phyloP scores from a whole-genome alignment of 2,888 invertebrate species.

The Lepas anatifera region DNA sequence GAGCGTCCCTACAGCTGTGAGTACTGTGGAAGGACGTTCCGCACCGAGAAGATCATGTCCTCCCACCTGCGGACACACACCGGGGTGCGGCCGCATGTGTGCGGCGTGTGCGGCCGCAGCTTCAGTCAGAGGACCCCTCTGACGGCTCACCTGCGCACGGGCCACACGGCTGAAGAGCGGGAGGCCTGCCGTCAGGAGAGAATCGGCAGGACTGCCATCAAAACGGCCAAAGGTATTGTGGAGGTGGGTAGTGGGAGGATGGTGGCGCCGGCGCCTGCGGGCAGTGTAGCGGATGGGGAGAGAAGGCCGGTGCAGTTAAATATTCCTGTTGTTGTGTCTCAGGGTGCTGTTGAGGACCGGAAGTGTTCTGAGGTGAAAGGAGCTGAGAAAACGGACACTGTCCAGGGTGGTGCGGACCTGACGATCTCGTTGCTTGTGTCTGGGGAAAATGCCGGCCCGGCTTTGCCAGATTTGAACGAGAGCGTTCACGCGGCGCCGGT shows the following conservation, averaged over 20 bases:
- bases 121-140: background rate
- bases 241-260: background rate
- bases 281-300: background rate
- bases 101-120: background rate
- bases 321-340: background rate
- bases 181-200: background rate
- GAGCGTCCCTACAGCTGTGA: constrained; percentile 1
- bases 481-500: too few relatives aligned
- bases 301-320: background rate
- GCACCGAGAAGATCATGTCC: background rate
- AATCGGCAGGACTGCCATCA: background rate
- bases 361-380: too few relatives aligned
- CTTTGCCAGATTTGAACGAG: too few relatives aligned
- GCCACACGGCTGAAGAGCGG: background rate
- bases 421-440: background rate
- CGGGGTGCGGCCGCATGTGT: background rate
- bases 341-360: background rate
- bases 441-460: background rate
- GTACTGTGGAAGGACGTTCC: background rate
- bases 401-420: background rate
- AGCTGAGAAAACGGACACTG: too few relatives aligned
- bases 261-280: background rate
- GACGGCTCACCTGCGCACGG: background rate
- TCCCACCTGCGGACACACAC: background rate
- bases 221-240: background rate